These are phyloP conservation scores for Cataglyphis cursor DNA, from an alignment of 2,888 invertebrate genomes.

Conservation along the genomic window DNA sequence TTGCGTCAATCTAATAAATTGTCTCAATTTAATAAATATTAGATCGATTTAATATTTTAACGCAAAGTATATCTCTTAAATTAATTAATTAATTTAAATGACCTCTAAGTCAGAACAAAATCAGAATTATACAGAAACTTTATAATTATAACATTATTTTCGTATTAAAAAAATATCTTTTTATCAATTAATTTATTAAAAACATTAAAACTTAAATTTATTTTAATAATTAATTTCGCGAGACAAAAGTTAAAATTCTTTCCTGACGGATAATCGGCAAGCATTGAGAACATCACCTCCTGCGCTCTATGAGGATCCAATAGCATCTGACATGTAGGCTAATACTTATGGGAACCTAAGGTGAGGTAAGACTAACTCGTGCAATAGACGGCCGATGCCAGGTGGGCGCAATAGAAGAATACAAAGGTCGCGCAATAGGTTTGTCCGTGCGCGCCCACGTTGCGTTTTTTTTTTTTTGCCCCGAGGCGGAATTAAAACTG, in stretches of 20 bases:
- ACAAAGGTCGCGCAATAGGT: slow-evolving; percentile 71
- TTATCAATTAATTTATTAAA: background rate
- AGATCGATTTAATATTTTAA: background rate
- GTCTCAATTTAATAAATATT: background rate
- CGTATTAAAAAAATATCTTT: background rate
- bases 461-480: background rate
- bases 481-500: slow-evolving; percentile 77
- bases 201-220: background rate
- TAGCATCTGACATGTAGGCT: slow-evolving; percentile 31
- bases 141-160: background rate
- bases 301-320: slow-evolving; percentile 29
- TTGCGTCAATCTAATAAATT: too few relatives aligned
- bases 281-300: background rate
- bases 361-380: slow-evolving; percentile 73
- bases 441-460: slow-evolving; percentile 49
- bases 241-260: background rate
- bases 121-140: background rate
- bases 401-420: slow-evolving; percentile 69
- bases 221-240: background rate
- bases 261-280: background rate
- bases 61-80: background rate
- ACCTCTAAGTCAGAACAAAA: background rate
- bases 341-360: slow-evolving; percentile 75
- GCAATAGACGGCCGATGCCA: slow-evolving; percentile 63
- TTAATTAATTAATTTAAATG: background rate